Percentiles rank a stretch among this genome's conserved stretches.
These are phyloP conservation scores for Sitobion miscanthi DNA, from an alignment of 1,140 invertebrate species.

Conservation along the genomic window DNA sequence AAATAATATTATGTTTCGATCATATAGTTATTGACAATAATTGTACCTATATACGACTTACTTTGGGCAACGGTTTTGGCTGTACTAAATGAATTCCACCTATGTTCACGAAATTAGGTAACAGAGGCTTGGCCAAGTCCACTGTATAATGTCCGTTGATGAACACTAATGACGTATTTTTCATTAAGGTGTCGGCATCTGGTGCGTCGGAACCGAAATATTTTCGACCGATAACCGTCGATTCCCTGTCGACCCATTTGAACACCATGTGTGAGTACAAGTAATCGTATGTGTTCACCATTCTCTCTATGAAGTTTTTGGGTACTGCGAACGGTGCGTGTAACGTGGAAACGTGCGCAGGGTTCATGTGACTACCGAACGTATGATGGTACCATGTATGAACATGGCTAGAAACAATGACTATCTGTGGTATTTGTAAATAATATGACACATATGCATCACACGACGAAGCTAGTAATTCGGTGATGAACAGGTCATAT, in stretches of 20 bases:
- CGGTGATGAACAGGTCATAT: slow-evolving; percentile 58
- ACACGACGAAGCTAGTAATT: slow-evolving; percentile 58
- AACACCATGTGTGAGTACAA: slow-evolving; percentile 29
- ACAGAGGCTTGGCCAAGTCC: slow-evolving; percentile 67
- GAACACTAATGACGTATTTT: slow-evolving; percentile 69
- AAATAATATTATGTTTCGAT: no score
- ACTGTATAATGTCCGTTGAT: slow-evolving; percentile 71
- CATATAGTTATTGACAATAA: no score
- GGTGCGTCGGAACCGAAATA: slow-evolving; percentile 61
- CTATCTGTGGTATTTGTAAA: slow-evolving; percentile 66
- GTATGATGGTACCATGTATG: slow-evolving; percentile 69
- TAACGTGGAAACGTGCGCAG: slow-evolving; percentile 57
- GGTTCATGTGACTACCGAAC: slow-evolving; percentile 58
- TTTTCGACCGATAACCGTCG: slow-evolving; percentile 53
- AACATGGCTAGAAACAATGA: slow-evolving; percentile 66
- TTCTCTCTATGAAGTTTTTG: slow-evolving; percentile 57
- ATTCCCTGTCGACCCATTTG: neutral
- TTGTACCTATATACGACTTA: slow-evolving; percentile 59
- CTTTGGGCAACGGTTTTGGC: slow-evolving; percentile 66
- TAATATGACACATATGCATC: slow-evolving; percentile 61
- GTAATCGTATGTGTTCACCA: slow-evolving; percentile 56
- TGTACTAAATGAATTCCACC: slow-evolving; percentile 72
- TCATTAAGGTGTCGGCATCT: slow-evolving; percentile 65
- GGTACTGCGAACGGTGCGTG: slow-evolving; percentile 29
- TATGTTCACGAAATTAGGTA: slow-evolving; percentile 71